Evolutionary conservation across 2,797 vertebrate genomes (phyloP).

Genomic region (Mionectes olivaceus): DNA sequence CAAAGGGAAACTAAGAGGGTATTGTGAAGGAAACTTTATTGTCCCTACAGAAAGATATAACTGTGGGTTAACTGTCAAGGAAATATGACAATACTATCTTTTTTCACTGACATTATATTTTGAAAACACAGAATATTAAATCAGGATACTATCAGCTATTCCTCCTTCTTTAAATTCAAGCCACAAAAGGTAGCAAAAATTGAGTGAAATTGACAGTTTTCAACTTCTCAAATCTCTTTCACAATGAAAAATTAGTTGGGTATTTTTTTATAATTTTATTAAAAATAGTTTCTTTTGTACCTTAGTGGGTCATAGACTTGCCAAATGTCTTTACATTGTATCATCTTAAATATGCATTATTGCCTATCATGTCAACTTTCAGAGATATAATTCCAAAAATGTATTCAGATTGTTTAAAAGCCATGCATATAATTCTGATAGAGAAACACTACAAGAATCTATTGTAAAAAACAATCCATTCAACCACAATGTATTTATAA

Average conservation of each 20-base stretch:
- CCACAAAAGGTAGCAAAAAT: conserved; percentile 12
- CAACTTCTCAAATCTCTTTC: conserved; percentile 27
- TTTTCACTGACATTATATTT: conserved; percentile 53
- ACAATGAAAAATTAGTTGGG: conserved; percentile 7
- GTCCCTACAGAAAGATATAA: conserved; percentile 36
- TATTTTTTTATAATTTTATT: not conserved
- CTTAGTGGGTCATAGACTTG: conserved; percentile 22
- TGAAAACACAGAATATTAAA: conserved; percentile 69
- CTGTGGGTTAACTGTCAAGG: conserved; percentile 60
- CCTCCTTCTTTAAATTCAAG: conserved; percentile 23
- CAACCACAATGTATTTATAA: conserved; percentile 3
- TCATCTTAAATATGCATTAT: conserved; percentile 31
- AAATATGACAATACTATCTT: conserved; percentile 38
- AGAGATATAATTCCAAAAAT: conserved; percentile 51
- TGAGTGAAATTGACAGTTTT: conserved; percentile 48
- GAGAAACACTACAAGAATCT: conserved; percentile 39
- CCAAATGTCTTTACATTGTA: conserved; percentile 19
- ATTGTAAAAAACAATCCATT: conserved; percentile 33
- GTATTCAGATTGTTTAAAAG: conserved; percentile 47
- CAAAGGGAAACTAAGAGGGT: not conserved
- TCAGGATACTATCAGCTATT: conserved; percentile 40
- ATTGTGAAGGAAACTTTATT: not conserved
- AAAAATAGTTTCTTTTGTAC: conserved; percentile 6
- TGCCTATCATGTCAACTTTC: conserved; percentile 26
- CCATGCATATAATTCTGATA: conserved; percentile 31